These are phyloP conservation scores for Urocitellus parryii DNA, from an alignment of 2,113 vertebrate species.

Conservation along the genomic window DNA sequence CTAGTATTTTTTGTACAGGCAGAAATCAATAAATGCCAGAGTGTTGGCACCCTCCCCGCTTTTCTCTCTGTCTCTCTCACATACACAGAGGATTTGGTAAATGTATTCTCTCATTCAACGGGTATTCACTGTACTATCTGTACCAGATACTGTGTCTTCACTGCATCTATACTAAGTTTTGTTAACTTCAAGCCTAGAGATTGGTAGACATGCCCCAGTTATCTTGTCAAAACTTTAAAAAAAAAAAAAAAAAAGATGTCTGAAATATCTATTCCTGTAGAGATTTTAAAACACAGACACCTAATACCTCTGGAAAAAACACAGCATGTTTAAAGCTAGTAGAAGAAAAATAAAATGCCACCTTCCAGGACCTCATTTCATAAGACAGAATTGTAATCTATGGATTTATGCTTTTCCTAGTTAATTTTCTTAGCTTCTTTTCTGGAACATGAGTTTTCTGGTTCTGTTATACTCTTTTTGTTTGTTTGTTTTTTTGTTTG, in stretches of 20 bases:
- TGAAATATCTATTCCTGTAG: background rate
- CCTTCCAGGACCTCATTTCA: conserved; percentile 16
- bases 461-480: background rate
- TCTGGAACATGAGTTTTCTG: conserved; percentile 43
- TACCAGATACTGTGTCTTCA: background rate
- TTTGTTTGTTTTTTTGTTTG: background rate
- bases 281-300: conserved; percentile 42
- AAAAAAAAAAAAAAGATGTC: background rate
- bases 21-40: conserved; percentile 25
- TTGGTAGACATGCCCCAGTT: background rate
- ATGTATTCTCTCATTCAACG: background rate
- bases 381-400: conserved; percentile 3
- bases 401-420: background rate
- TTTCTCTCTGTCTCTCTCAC: background rate
- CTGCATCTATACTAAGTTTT: conserved; percentile 39
- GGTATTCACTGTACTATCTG: background rate
- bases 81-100: background rate
- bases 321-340: background rate
- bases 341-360: conserved; percentile 10
- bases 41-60: background rate
- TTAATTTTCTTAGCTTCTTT: conserved; percentile 42
- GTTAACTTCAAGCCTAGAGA: conserved; percentile 33
- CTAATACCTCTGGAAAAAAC: background rate
- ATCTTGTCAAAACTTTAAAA: background rate
- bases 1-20: background rate